phyloP scores from a whole-genome alignment of 1,140 invertebrate species.

The Anoplophora glabripennis region DNA sequence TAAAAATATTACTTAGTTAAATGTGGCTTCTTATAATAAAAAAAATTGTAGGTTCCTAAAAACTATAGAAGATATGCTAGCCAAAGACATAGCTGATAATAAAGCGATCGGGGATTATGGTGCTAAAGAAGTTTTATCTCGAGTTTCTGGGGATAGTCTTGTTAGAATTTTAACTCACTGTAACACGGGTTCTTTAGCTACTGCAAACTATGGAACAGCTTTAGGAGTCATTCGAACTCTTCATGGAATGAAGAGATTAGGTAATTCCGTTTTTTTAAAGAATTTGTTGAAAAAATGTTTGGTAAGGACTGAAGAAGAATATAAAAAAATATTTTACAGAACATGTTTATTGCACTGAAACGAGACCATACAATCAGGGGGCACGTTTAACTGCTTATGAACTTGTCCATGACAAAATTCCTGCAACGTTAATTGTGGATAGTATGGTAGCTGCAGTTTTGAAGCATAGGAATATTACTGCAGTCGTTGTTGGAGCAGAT shows the following conservation, averaged over 20 bases:
- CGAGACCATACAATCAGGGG: conserved; percentile 97
- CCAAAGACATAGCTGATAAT: conserved; percentile 84
- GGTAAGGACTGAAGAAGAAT: not conserved
- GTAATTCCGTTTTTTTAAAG: conserved; percentile 51
- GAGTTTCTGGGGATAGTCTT: conserved; percentile 53
- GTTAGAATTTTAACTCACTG: conserved; percentile 90
- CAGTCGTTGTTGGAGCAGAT: conserved; percentile 86
- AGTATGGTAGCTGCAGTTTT: conserved; percentile 92
- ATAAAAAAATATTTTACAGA: conserved; percentile 55
- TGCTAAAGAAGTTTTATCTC: conserved; percentile 69
- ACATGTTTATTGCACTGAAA: conserved; percentile 94
- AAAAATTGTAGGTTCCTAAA: conserved; percentile 64
- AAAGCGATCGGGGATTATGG: conserved; percentile 80
- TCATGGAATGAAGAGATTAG: conserved; percentile 66
- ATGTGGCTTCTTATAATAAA: conserved; percentile 17
- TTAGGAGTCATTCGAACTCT: conserved; percentile 89
- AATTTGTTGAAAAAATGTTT: no score
- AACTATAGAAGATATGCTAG: conserved; percentile 76
- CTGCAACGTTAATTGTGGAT: conserved; percentile 90
- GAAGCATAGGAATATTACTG: conserved; percentile 72
- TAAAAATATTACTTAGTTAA: not conserved
- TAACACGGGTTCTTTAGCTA: conserved; percentile 96
- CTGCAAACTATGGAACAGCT: conserved; percentile 95
- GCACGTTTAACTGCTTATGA: conserved; percentile 94
- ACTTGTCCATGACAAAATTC: conserved; percentile 89